phyloP scores from a whole-genome alignment of 2,113 vertebrate genomes.

The Leptobrachium leishanense region DNA sequence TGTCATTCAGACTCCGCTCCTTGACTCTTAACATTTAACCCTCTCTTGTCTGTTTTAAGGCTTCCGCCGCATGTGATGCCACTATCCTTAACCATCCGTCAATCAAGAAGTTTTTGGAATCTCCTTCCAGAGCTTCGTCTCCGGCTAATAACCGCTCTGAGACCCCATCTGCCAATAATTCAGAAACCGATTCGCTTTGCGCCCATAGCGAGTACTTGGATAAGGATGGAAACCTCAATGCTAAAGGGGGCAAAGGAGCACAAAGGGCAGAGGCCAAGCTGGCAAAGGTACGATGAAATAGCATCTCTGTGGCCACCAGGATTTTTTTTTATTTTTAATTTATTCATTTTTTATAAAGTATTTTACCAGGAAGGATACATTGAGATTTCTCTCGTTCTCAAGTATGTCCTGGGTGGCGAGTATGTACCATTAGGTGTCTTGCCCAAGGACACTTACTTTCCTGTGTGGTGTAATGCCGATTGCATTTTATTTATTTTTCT shows the following conservation, averaged over 20 bases:
- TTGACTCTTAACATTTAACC: neutral
- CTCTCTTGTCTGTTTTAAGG: conserved; percentile 54
- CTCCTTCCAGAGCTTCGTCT: conserved; percentile 90
- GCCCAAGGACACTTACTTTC: neutral
- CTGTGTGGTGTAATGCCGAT: neutral
- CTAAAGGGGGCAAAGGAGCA: conserved; percentile 80
- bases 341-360: neutral
- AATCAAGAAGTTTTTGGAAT: conserved; percentile 92
- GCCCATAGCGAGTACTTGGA: conserved; percentile 84
- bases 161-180: conserved; percentile 85
- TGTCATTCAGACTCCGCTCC: neutral
- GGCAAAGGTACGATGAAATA: conserved; percentile 5
- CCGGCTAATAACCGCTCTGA: conserved; percentile 95
- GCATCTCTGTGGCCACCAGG: neutral
- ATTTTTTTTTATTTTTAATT: neutral
- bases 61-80: conserved; percentile 76
- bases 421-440: too few species aligned
- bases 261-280: conserved; percentile 76
- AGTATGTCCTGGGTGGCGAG: too few species aligned
- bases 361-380: too few species aligned
- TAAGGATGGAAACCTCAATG: conserved; percentile 70
- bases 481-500: too few species aligned
- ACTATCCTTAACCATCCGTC: conserved; percentile 93
- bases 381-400: too few species aligned
- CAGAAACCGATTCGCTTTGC: conserved; percentile 89